Base-by-base conservation (phyloP, 2,113 vertebrate species). In the Syrmaticus mikado region DNA sequence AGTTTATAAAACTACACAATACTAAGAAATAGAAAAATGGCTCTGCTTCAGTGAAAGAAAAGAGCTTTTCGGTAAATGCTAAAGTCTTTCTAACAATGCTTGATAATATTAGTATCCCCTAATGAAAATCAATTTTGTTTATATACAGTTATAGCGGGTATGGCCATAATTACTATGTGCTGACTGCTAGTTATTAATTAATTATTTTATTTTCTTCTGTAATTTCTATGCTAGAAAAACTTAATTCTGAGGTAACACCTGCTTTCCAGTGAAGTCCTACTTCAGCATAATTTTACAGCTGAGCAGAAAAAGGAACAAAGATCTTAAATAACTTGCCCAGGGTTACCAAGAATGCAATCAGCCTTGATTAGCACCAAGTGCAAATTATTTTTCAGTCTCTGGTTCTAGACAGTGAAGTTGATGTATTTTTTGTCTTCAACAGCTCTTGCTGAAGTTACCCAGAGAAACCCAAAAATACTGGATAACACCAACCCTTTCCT, bases 91-190 rank as follows among this genome's bases (percentile, higher is more conserved):
- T 92, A 96, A 60, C 75, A 82, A 87, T 94, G 27, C n/a, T 88
- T 82, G 67, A 81, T 93, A 66, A 76, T 73, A 96, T 97, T 96
- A 97, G 75, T 95, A 94, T 62, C 67, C 76, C 41, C 80, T 97
- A 97, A 98, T 97, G 94, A 98, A 97, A 97, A 98, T 95, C 96
- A 93, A 97, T 98, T 97, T 96, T 97, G 97, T 98, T 98, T 98
- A 96, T 92, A 40, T 93, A 87, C 24, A 91, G 24, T 95, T 62
- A 81, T 96, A 97, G 97, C 96, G 78, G 92, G 89, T 96, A 85
- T 94, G 85, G 73, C 20, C 55, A 90, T 94, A 96, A 97, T 97
- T 98, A 95, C 74, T 94, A 84, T 86, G 93, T 84, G 84, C 66
- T 96, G 86, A 89, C 73, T 97, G 48, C 53, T 85, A 85, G 86